Conservation (phyloP, 2,888 invertebrate genomes). For the Ceraclea dissimilis region DNA sequence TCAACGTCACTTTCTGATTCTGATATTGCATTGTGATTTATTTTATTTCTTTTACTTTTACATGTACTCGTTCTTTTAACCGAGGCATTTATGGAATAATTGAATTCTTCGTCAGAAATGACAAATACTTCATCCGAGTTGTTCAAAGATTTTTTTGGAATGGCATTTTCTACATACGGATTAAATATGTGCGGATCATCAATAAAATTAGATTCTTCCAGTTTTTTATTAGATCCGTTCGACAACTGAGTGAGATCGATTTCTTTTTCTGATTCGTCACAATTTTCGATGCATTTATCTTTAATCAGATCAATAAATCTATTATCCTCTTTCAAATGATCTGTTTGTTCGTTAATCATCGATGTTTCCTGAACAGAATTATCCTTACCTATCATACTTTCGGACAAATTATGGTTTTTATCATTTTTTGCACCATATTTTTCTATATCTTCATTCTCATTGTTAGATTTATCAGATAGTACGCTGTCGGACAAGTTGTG, state of each 20-base stretch:
- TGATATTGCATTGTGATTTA: neutral
- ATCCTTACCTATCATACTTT: too few species aligned
- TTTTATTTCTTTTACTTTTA: neutral
- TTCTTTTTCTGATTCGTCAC: neutral
- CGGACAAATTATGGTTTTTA: too few species aligned
- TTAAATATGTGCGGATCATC: neutral
- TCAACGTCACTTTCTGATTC: neutral
- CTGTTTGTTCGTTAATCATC: too few species aligned
- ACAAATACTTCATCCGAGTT: slow-evolving; percentile 31
- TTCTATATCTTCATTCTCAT: neutral
- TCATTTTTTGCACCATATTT: too few species aligned
- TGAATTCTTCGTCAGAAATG: slow-evolving; percentile 54
- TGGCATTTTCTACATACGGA: neutral
- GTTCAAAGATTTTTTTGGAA: slow-evolving; percentile 5
- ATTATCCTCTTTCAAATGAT: too few species aligned
- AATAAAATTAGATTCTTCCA: neutral
- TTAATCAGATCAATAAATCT: too few species aligned
- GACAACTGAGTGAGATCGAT: slow-evolving; percentile 31
- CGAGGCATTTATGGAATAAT: slow-evolving; percentile 45
- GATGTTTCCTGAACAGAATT: too few species aligned
- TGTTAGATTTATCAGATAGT: too few species aligned
- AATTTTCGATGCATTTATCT: neutral
- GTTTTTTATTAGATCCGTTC: slow-evolving; percentile 4
- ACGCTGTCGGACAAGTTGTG: too few species aligned
- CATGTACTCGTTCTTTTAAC: too few species aligned